phyloP scores from a whole-genome alignment of 2,797 vertebrate genomes.

The Scolopax bukidnonensis region DNA sequence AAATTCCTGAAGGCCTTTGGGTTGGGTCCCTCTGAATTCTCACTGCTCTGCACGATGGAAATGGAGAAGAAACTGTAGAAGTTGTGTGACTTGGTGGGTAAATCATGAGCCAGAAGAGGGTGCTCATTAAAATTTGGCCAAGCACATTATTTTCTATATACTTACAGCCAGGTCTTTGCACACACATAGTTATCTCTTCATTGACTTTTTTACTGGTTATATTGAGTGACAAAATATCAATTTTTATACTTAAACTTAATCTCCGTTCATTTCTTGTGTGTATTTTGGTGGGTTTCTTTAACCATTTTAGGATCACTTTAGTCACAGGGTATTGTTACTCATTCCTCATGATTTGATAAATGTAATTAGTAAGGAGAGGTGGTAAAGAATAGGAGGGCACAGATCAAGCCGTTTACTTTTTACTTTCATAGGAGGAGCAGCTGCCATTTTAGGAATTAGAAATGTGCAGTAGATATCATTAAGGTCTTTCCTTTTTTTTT shows the following conservation, averaged over 20 bases:
- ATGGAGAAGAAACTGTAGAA: background rate
- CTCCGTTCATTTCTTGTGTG: background rate
- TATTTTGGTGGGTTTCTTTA: background rate
- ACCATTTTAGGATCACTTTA: background rate
- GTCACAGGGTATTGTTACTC: background rate
- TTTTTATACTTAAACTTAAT: background rate
- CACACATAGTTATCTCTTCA: background rate
- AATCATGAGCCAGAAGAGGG: background rate
- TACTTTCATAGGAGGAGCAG: background rate
- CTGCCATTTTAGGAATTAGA: background rate
- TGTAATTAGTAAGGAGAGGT: background rate
- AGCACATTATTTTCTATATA: background rate
- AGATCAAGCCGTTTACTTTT: background rate
- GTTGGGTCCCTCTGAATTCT: background rate
- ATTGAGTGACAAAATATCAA: background rate
- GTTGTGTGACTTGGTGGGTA: background rate
- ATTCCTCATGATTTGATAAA: background rate
- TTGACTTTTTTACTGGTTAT: background rate
- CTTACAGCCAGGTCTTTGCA: background rate
- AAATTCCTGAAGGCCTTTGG: background rate
- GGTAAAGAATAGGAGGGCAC: background rate
- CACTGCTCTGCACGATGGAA: background rate
- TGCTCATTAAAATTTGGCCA: background rate
- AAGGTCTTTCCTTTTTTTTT: background rate
- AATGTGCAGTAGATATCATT: background rate